These are phyloP conservation scores for Sarcophaga peregrina DNA, from an alignment of 1,140 invertebrate species.

Conservation along the genomic window DNA sequence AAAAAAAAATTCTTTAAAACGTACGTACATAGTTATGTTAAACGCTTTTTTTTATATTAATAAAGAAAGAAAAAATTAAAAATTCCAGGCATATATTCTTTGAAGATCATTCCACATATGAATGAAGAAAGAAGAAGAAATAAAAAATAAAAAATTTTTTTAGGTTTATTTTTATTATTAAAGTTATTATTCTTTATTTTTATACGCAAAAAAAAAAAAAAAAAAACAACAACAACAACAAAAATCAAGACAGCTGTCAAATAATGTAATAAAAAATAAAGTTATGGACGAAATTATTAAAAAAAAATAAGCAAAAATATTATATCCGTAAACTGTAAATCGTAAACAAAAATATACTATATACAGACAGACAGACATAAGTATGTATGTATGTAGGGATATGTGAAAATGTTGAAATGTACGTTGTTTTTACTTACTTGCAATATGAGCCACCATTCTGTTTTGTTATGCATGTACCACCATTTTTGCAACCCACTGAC, in stretches of 20 bases:
- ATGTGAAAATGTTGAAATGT: too few relatives aligned
- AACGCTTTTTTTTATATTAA: constrained; percentile 4
- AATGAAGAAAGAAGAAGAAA: neutral
- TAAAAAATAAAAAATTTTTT: neutral
- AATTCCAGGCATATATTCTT: neutral
- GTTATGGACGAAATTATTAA: neutral
- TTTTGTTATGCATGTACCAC: constrained; percentile 62
- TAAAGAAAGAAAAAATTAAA: neutral
- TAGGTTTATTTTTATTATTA: too few relatives aligned
- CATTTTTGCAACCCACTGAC: constrained; percentile 59
- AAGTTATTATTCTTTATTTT: too few relatives aligned
- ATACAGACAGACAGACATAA: neutral
- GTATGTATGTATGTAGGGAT: too few relatives aligned
- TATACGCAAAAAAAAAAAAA: too few relatives aligned
- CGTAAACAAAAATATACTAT: neutral
- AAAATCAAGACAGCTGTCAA: constrained; percentile 9
- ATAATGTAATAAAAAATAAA: neutral
- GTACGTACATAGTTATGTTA: neutral
- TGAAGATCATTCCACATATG: neutral
- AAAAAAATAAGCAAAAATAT: constrained; percentile 4
- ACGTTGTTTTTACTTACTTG: constrained; percentile 55
- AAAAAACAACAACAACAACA: too few relatives aligned
- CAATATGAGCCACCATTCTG: constrained; percentile 61
- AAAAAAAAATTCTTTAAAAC: too few relatives aligned
- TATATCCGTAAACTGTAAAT: neutral